Conservation (phyloP, 2,888 invertebrate species). For the Ectemnius continuus region DNA sequence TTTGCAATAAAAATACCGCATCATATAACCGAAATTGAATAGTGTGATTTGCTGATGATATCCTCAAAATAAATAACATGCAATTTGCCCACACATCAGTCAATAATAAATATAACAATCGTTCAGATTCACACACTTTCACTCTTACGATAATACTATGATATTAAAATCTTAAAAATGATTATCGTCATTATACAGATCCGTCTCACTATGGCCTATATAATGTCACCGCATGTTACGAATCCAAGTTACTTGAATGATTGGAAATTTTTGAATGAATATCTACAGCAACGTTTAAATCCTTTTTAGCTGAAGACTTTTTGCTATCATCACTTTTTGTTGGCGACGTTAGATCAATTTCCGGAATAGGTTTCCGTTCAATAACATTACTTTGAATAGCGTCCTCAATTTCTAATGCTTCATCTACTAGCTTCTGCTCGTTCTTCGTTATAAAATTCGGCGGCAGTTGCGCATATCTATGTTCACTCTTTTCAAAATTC, state of each 20-base stretch:
- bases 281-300: conserved; percentile 29
- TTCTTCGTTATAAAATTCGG: conserved; percentile 41
- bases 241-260: conserved; percentile 33
- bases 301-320: conserved; percentile 25
- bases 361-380: conserved; percentile 62
- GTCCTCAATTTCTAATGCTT: conserved; percentile 68
- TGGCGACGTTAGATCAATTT: conserved; percentile 49
- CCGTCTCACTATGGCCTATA: background rate
- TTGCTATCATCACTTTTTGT: conserved; percentile 20
- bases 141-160: background rate
- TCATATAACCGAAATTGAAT: no score
- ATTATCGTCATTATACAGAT: no score
- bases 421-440: conserved; percentile 47
- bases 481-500: conserved; percentile 61
- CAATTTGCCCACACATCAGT: background rate
- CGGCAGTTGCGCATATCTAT: conserved; percentile 53
- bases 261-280: conserved; percentile 22
- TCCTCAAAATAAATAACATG: no score
- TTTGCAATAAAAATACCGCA: no score
- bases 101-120: conserved; percentile 21
- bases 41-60: no score
- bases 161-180: no score
- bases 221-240: conserved; percentile 17
- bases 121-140: conserved; percentile 20
- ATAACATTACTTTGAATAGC: conserved; percentile 72